Conservation (phyloP, 1,140 invertebrate genomes). For the Drosophila chauvacae region DNA sequence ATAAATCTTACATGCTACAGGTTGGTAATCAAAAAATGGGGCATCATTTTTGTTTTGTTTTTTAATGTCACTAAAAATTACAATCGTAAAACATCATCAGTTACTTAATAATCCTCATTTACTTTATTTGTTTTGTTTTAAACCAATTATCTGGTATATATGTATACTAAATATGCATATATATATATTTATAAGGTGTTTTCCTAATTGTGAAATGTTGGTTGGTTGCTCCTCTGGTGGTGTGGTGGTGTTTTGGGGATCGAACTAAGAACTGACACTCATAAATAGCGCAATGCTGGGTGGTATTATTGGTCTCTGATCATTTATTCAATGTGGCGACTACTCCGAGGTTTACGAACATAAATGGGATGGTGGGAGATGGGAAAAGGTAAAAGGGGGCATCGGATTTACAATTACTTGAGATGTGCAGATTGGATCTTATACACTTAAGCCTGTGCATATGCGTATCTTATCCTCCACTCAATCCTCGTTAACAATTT, state of each 20-base stretch:
- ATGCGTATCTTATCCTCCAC: constrained; percentile 26
- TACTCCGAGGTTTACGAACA: background rate
- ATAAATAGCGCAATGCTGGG: constrained; percentile 25
- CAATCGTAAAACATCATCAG: constrained; percentile 61
- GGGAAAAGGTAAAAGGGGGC: background rate
- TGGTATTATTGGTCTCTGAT: constrained; percentile 52
- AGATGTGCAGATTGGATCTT: constrained; percentile 47
- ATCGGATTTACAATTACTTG: constrained; percentile 36
- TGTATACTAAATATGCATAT: constrained; percentile 42
- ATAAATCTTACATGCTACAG: constrained; percentile 55
- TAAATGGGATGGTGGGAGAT: constrained; percentile 1
- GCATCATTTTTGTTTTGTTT: constrained; percentile 24
- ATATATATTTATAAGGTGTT: constrained; percentile 41
- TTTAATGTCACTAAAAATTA: constrained; percentile 54
- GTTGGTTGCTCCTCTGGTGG: constrained; percentile 31
- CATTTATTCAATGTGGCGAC: constrained; percentile 12
- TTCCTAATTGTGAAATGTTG: constrained; percentile 50
- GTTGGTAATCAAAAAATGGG: constrained; percentile 67
- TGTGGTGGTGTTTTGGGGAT: background rate
- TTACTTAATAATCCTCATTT: constrained; percentile 43
- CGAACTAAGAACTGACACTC: constrained; percentile 21
- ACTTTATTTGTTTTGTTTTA: constrained; percentile 54
- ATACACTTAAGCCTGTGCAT: constrained; percentile 28
- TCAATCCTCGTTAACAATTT: constrained; percentile 52
- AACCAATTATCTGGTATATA: constrained; percentile 57